phyloP scores from a whole-genome alignment of 2,797 vertebrate species.

The Takifugu rubripes region DNA sequence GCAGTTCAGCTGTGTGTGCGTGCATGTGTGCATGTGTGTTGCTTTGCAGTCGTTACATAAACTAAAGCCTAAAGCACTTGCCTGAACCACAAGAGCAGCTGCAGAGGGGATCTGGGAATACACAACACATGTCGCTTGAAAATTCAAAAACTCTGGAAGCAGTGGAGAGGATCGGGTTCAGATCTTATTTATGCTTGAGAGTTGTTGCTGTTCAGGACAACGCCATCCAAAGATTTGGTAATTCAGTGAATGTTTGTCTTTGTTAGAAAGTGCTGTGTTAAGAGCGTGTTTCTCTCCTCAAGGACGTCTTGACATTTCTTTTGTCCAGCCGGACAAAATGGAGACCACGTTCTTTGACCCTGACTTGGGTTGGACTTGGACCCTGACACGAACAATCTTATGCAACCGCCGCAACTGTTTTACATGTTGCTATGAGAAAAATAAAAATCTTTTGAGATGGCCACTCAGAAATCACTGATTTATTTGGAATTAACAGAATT shows the following conservation, averaged over 20 bases:
- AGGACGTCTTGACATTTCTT: slow-evolving; percentile 9
- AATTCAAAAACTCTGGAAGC: slow-evolving; percentile 43
- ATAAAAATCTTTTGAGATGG: not conserved
- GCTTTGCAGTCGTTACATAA: slow-evolving; percentile 69
- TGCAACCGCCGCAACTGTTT: not conserved
- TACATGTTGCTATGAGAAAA: not conserved
- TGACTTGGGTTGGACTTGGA: too few species aligned
- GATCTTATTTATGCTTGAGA: slow-evolving; percentile 28
- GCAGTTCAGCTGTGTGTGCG: slow-evolving; percentile 30
- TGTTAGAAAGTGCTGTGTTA: slow-evolving; percentile 3
- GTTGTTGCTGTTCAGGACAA: not conserved
- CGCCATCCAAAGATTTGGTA: slow-evolving; percentile 23
- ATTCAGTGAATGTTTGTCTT: slow-evolving; percentile 12
- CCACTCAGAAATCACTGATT: not conserved
- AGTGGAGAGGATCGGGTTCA: slow-evolving; percentile 19
- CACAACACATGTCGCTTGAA: slow-evolving; percentile 49
- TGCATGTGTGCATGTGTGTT: slow-evolving; percentile 36
- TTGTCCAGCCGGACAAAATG: slow-evolving; percentile 2
- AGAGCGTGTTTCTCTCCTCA: slow-evolving; percentile 20
- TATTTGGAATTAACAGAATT: too few species aligned
- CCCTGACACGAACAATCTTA: too few species aligned
- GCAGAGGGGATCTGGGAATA: slow-evolving; percentile 61
- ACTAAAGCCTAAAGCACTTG: slow-evolving; percentile 60
- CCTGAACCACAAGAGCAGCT: slow-evolving; percentile 62
- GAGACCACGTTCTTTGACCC: slow-evolving; percentile 1